phyloP scores from a whole-genome alignment of 2,113 vertebrate species.

The Tetraodon nigroviridis region DNA sequence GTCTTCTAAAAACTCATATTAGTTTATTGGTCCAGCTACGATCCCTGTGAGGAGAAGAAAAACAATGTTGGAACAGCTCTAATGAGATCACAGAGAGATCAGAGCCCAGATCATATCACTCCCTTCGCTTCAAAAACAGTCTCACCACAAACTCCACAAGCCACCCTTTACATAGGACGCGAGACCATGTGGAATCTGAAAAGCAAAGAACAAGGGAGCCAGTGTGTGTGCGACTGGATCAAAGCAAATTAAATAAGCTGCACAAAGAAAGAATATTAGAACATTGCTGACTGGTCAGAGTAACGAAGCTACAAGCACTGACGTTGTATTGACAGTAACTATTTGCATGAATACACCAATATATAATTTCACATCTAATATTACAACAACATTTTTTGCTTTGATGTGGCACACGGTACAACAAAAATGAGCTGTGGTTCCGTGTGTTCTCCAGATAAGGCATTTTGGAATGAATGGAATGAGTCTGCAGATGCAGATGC shows the following conservation, averaged over 20 bases:
- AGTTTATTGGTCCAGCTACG: slow-evolving; percentile 59
- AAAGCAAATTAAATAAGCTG: slow-evolving; percentile 22
- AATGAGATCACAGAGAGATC: slow-evolving; percentile 67
- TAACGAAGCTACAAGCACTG: too few relatives aligned
- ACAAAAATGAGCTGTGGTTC: too few relatives aligned
- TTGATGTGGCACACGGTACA: too few relatives aligned
- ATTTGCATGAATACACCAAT: too few relatives aligned
- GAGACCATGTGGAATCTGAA: slow-evolving; percentile 15
- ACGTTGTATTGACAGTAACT: too few relatives aligned
- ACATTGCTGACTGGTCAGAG: too few relatives aligned
- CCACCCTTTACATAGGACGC: slow-evolving; percentile 34
- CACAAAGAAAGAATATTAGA: too few relatives aligned
- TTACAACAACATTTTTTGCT: too few relatives aligned
- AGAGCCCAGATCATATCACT: slow-evolving; percentile 63
- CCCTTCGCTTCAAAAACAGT: slow-evolving; percentile 51
- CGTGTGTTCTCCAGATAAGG: too few relatives aligned
- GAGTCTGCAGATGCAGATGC: too few relatives aligned
- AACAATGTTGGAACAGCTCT: slow-evolving; percentile 66
- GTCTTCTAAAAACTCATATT: slow-evolving; percentile 55
- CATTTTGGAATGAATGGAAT: too few relatives aligned
- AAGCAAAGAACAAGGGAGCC: slow-evolving; percentile 32
- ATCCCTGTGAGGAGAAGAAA: slow-evolving; percentile 54
- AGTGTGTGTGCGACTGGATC: slow-evolving; percentile 28
- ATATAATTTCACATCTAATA: too few relatives aligned
- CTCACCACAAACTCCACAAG: slow-evolving; percentile 34